A percentile compares a stretch with the other conserved stretches of the same genome.
phyloP scores from a whole-genome alignment of 2,797 vertebrate species.

The Epinephelus coioides region DNA sequence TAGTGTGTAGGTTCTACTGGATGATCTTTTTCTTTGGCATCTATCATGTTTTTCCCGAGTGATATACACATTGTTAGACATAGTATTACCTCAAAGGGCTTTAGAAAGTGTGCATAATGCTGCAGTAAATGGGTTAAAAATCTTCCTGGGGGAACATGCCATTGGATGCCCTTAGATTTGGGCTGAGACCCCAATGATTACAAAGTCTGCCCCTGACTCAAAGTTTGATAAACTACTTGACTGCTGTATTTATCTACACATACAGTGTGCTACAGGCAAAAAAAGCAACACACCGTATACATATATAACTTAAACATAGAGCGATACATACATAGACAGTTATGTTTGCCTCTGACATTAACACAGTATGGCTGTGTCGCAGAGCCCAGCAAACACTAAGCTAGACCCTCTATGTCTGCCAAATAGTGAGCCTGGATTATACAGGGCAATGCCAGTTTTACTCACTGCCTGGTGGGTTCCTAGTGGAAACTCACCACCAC shows the following conservation, averaged over 20 bases:
- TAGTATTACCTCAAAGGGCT: too few species aligned
- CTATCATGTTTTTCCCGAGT: too few species aligned
- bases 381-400: slow-evolving; percentile 23
- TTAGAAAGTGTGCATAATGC: too few species aligned
- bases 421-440: slow-evolving; percentile 41
- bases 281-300: background rate
- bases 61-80: too few species aligned
- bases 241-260: background rate
- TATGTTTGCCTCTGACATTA: background rate
- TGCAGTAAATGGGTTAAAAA: too few species aligned
- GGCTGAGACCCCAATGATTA: too few species aligned
- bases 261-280: background rate
- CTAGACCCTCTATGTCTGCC: slow-evolving; percentile 3
- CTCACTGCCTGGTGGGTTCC: slow-evolving; percentile 28
- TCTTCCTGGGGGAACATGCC: too few species aligned
- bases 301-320: background rate
- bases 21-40: too few species aligned
- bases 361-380: slow-evolving; percentile 1
- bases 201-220: background rate
- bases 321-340: background rate
- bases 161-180: too few species aligned
- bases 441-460: slow-evolving; percentile 31
- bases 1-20: too few species aligned
- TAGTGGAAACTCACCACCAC: slow-evolving; percentile 26
- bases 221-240: background rate